A percentile compares a stretch with the other conserved stretches of the same genome.
Conservation (phyloP, 2,113 vertebrate genomes). For the Ceuthmochares aereus region DNA sequence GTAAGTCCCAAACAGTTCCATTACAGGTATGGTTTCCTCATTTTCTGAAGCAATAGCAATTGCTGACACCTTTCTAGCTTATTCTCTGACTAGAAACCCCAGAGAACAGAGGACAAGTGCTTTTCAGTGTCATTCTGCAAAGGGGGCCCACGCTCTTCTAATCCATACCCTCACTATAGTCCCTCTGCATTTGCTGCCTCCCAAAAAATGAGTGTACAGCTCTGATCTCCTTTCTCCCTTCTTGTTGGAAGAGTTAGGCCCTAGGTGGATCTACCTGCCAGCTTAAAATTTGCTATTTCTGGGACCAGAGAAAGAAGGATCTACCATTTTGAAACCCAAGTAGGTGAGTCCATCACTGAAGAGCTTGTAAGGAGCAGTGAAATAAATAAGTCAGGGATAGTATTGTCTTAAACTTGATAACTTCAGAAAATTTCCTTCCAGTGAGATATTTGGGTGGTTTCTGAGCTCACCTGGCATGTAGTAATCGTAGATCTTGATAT, state of each 20-base stretch:
- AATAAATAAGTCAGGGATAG: background rate
- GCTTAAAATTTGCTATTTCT: background rate
- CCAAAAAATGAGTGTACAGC: background rate
- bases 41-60: background rate
- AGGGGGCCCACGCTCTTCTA: background rate
- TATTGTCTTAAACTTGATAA: background rate
- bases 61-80: background rate
- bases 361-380: background rate
- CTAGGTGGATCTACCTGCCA: background rate
- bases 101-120: background rate
- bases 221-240: background rate
- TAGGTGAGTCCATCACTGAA: background rate
- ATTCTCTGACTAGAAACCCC: background rate
- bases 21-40: background rate
- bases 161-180: background rate
- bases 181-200: background rate
- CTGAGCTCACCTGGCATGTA: constrained; percentile 82
- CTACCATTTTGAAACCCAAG: background rate
- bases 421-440: background rate
- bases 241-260: background rate
- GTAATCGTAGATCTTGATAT: constrained; percentile 84
- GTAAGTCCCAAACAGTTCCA: background rate
- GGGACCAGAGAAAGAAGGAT: background rate
- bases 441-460: background rate
- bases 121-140: background rate